Evolutionary conservation across 2,113 vertebrate species (phyloP).

Genomic region (Phyllopteryx taeniolatus): DNA sequence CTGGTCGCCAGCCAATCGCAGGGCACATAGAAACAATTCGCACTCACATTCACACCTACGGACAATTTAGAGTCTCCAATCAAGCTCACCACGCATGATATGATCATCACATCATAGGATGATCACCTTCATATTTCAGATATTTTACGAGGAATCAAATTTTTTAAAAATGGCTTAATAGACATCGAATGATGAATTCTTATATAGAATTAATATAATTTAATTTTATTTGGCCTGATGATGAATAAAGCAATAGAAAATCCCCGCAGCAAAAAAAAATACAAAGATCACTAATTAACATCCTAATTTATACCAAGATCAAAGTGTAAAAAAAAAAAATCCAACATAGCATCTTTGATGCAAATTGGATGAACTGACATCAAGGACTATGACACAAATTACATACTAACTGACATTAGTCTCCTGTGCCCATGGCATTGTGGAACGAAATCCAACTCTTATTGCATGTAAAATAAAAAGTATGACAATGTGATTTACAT

Average conservation of each 20-base stretch:
- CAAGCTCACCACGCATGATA: neutral
- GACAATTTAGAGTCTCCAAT: too few relatives aligned
- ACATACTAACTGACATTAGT: neutral
- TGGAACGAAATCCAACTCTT: neutral
- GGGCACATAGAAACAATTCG: too few relatives aligned
- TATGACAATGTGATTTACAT: slow-evolving; percentile 10
- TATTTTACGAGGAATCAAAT: neutral
- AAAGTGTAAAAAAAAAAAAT: neutral
- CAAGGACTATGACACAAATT: neutral
- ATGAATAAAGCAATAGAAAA: neutral
- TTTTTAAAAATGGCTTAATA: neutral
- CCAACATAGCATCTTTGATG: neutral
- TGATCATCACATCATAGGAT: neutral
- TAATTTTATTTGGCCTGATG: neutral
- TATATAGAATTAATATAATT: too few relatives aligned
- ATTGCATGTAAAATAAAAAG: slow-evolving; percentile 2
- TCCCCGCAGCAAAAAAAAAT: neutral
- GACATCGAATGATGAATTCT: neutral
- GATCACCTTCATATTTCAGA: neutral
- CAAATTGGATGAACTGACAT: slow-evolving; percentile 2
- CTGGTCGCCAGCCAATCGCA: too few relatives aligned
- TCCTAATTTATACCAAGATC: neutral
- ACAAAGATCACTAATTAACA: neutral
- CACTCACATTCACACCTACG: too few relatives aligned
- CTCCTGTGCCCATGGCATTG: neutral